phyloP scores from a whole-genome alignment of 2,113 vertebrate species.

The Procapra przewalskii region DNA sequence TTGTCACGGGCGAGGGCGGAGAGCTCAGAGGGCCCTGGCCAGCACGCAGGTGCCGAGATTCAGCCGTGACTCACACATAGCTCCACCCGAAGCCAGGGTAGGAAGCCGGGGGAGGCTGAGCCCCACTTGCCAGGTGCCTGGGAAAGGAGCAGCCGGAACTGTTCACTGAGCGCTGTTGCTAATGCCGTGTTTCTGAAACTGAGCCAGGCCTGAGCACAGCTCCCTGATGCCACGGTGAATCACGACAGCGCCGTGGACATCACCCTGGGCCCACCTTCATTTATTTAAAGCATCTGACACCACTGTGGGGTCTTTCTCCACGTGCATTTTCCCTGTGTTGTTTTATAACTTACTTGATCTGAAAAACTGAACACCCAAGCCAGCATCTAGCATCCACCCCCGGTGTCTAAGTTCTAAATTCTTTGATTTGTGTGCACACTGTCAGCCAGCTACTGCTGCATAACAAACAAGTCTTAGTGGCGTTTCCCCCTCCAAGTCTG shows the following conservation, averaged over 20 bases:
- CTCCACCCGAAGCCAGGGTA: neutral
- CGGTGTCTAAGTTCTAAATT: too few species aligned
- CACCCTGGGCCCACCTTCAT: fast-evolving
- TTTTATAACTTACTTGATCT: neutral
- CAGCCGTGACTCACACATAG: neutral
- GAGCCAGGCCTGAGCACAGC: too few species aligned
- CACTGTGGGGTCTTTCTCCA: fast-evolving
- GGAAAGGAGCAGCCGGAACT: neutral
- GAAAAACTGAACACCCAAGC: neutral
- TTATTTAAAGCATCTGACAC: too few species aligned
- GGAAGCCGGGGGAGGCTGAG: neutral
- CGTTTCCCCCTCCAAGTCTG: neutral
- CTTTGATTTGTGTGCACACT: neutral
- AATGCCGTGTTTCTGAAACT: neutral
- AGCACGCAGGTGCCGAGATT: fast-evolving
- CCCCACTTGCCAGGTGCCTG: fast-evolving
- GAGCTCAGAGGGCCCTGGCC: too few species aligned
- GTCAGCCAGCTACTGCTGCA: neutral
- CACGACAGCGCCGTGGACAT: neutral
- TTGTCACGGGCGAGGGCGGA: fast-evolving
- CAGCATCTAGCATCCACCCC: too few species aligned
- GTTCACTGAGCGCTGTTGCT: fast-evolving
- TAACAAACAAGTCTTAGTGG: neutral
- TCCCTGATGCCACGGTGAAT: fast-evolving
- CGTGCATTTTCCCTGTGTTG: too few species aligned